A percentile compares a stretch with the other conserved stretches of the same genome.
phyloP scores from a whole-genome alignment of 2,797 vertebrate genomes.

The Chloroceryle amazona region DNA sequence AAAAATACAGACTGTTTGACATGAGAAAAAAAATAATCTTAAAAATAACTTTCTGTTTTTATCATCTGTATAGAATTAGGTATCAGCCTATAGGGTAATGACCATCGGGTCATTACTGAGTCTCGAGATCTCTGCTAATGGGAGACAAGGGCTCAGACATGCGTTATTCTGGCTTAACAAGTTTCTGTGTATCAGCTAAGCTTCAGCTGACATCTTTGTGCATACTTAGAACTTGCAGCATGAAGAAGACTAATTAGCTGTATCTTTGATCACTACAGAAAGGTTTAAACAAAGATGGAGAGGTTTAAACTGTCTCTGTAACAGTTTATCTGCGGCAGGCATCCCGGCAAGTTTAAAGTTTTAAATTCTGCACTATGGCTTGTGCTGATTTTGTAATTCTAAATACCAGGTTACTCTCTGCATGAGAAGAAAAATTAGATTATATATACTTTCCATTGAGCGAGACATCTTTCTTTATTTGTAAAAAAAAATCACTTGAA shows the following conservation, averaged over 20 bases:
- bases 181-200: background rate
- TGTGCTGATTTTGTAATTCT: conserved; percentile 63
- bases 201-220: background rate
- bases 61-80: background rate
- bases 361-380: conserved; percentile 72
- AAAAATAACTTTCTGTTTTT: conserved; percentile 2
- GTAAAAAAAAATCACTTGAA: background rate
- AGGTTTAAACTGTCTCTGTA: conserved; percentile 15
- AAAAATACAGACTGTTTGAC: conserved; percentile 16
- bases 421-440: conserved; percentile 57
- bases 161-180: background rate
- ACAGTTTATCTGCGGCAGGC: conserved; percentile 25
- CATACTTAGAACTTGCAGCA: background rate
- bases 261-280: conserved; percentile 34
- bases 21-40: background rate
- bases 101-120: background rate
- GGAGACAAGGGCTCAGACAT: background rate
- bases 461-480: background rate
- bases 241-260: conserved; percentile 26
- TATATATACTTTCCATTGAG: conserved; percentile 63
- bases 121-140: background rate
- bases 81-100: background rate
- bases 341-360: conserved; percentile 41
- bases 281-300: conserved; percentile 5
- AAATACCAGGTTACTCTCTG: conserved; percentile 64